Percentiles rank a stretch among this genome's conserved stretches.
These are phyloP conservation scores for Acestrorhynchus altus DNA, from an alignment of 2,797 vertebrate genomes.

Conservation along the genomic window DNA sequence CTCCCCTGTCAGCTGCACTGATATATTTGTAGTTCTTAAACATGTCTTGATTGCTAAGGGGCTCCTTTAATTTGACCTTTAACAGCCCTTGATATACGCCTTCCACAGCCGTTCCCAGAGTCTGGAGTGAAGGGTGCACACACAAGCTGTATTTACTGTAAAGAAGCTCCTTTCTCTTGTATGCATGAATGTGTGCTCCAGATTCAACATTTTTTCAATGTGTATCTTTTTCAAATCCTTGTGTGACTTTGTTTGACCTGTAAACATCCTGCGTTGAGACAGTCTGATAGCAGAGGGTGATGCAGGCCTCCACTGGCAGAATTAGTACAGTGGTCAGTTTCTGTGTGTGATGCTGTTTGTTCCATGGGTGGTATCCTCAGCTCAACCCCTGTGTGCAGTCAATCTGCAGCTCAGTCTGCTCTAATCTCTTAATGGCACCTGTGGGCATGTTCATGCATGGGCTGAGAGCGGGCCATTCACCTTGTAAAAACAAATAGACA, in stretches of 20 bases:
- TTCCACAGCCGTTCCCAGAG: not conserved
- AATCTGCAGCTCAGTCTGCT: constrained; percentile 45
- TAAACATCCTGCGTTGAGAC: not conserved
- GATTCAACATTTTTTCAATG: not conserved
- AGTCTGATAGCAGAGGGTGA: not conserved
- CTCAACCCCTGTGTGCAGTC: constrained; percentile 57
- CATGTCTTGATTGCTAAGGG: not conserved
- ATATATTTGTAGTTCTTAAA: constrained; percentile 15
- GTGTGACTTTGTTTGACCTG: constrained; percentile 6
- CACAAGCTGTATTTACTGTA: constrained; percentile 32
- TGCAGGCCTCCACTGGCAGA: not conserved
- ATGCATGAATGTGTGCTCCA: not conserved
- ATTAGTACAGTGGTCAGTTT: not conserved
- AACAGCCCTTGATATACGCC: constrained; percentile 6
- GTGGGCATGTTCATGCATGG: constrained; percentile 49
- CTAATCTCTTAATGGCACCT: constrained; percentile 71
- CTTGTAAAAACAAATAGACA: constrained; percentile 59
- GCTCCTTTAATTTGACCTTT: constrained; percentile 20
- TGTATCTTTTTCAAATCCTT: not conserved
- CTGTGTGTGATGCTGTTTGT: constrained; percentile 14
- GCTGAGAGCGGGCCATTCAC: constrained; percentile 23
- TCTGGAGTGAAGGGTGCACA: not conserved
- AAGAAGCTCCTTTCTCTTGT: not conserved
- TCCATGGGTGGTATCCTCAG: constrained; percentile 29
- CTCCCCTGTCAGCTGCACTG: not conserved